These are phyloP conservation scores for Lycophotia porphyrea DNA, from an alignment of 2,888 invertebrate species.

Conservation along the genomic window DNA sequence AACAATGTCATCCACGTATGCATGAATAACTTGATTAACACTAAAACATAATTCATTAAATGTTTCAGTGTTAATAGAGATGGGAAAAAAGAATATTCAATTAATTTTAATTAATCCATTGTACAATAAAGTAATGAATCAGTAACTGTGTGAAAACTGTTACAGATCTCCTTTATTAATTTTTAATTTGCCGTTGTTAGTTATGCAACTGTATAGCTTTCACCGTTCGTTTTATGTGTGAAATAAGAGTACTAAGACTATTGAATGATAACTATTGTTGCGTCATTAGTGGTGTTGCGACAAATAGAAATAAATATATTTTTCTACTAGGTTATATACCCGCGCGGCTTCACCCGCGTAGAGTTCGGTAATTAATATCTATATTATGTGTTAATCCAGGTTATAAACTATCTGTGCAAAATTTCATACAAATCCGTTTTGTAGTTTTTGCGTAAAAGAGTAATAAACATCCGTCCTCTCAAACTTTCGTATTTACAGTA, in stretches of 20 bases:
- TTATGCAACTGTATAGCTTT: slow-evolving; percentile 68
- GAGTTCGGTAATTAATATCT: background rate
- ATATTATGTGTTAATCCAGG: background rate
- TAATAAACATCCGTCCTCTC: background rate
- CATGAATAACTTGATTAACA: slow-evolving; percentile 36
- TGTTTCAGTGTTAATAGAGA: slow-evolving; percentile 15
- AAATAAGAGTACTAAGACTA: slow-evolving; percentile 54
- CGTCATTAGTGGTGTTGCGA: slow-evolving; percentile 46
- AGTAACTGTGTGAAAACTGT: slow-evolving; percentile 59
- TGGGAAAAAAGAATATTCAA: slow-evolving; percentile 41
- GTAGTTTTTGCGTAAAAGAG: background rate
- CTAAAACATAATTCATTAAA: slow-evolving; percentile 8
- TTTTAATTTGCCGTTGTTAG: slow-evolving; percentile 54
- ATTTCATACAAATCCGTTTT: background rate
- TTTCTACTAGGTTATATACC: background rate
- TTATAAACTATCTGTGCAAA: background rate
- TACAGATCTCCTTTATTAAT: slow-evolving; percentile 47
- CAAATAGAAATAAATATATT: slow-evolving; percentile 48
- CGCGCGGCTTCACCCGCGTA: background rate
- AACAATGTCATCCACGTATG: slow-evolving; percentile 15
- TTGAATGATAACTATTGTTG: slow-evolving; percentile 65
- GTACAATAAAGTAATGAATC: slow-evolving; percentile 34
- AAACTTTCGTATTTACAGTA: background rate
- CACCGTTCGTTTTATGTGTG: slow-evolving; percentile 60
- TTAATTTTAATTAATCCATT: slow-evolving; percentile 59